These are phyloP conservation scores for Leptogaster cylindrica DNA, from an alignment of 2,888 invertebrate species.

Conservation along the genomic window DNA sequence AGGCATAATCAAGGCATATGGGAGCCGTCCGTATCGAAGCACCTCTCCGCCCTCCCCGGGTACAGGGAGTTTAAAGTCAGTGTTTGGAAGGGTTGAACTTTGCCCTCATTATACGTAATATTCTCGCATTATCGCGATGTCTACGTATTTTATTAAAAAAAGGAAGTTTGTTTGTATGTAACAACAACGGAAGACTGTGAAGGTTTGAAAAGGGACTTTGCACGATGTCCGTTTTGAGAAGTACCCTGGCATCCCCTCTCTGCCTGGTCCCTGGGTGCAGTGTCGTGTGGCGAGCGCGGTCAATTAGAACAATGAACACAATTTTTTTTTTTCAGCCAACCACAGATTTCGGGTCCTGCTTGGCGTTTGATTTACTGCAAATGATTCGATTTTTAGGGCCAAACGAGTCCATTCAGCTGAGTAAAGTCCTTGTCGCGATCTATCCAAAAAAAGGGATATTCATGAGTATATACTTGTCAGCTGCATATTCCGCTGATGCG, in stretches of 20 bases:
- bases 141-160: too few relatives aligned
- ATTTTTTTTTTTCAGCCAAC: not conserved
- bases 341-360: not conserved
- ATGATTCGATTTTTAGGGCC: conserved; percentile 34
- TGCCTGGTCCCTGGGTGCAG: not conserved
- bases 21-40: too few relatives aligned
- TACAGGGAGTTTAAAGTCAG: too few relatives aligned
- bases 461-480: conserved; percentile 10
- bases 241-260: not conserved
- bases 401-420: not conserved
- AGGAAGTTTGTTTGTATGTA: not conserved
- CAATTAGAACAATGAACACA: conserved; percentile 13
- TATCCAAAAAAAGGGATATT: not conserved
- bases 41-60: too few relatives aligned
- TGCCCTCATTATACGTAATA: not conserved
- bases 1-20: too few relatives aligned
- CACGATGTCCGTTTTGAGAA: not conserved
- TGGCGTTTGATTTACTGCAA: conserved; percentile 41
- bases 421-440: conserved; percentile 17
- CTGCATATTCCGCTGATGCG: conserved; percentile 36
- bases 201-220: not conserved
- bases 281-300: conserved; percentile 25
- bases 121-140: not conserved
- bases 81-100: not conserved
- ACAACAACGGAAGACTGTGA: not conserved